Base-by-base conservation (phyloP, 2,888 invertebrate genomes). In the Heliconius ismenius region DNA sequence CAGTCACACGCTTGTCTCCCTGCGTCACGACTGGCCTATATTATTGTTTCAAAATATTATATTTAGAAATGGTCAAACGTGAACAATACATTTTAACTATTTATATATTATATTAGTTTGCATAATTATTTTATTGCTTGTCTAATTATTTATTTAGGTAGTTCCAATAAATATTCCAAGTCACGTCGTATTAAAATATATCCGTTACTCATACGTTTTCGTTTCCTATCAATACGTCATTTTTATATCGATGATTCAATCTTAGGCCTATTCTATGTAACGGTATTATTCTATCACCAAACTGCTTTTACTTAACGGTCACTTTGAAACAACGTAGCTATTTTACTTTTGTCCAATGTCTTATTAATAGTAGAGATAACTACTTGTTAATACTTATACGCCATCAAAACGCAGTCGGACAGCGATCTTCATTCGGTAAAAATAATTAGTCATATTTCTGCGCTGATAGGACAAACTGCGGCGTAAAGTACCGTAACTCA, bases 181-280 rank as follows among this genome's bases (percentile, higher is more conserved):
- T 69, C 68, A 75, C 69, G 75, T 49, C 43, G 43, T 13, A 32
- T 75, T 6, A 28, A 75, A 68, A 75, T 60, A n/a, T 13, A 70
- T 70, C 54, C 28, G 69, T 70, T n/a, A 62, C 28, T n/a, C 18
- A 67, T 32, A 43, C 68, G n/a, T 70, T 21, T n/a, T 70, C 13
- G 39, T 58, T 65, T 58, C 36, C 65, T 26, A 68, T 69, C 68
- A 69, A 68, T 75, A 75, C 26, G 43, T 69, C 75, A 69, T 69
- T 75, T 43, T 6, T 24, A 60, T 43, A 21, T 10, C 18, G 28
- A 67, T 43, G 68, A 75, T 43, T 68, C 68, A 32, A 69, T 49
- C 18, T 49, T 28, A 26, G 13, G 24, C 64, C 63, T 10, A 54
- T 54, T 58, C n/a, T 49, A 24, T 68, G 39, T 75, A 75, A 75